Evolutionary conservation across 2,888 invertebrate genomes (phyloP).

Genomic region (Cotesia congregata): DNA sequence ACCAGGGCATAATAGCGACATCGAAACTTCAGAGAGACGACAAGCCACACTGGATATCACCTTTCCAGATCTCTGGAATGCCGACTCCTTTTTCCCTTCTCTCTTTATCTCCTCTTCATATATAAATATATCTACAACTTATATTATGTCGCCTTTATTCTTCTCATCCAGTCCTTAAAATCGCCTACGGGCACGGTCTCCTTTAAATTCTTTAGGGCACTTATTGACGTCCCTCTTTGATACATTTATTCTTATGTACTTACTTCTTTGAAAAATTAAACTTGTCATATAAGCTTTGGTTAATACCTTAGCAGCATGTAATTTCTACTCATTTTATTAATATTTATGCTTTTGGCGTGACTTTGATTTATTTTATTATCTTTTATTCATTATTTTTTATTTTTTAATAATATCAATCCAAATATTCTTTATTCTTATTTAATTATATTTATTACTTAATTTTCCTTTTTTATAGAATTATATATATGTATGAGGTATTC

Average conservation of each 20-base stretch:
- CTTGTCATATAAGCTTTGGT: neutral
- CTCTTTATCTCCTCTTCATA: neutral
- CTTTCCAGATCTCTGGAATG: slow-evolving; percentile 33
- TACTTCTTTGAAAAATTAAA: slow-evolving; percentile 18
- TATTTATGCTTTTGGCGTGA: neutral
- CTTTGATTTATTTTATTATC: slow-evolving; percentile 12
- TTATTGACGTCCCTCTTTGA: slow-evolving; percentile 28
- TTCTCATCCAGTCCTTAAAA: slow-evolving; percentile 18
- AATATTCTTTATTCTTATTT: neutral
- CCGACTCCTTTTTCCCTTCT: slow-evolving; percentile 31
- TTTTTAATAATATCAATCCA: neutral
- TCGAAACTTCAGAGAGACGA: slow-evolving; percentile 28
- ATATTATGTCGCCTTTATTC: slow-evolving; percentile 23
- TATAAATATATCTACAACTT: neutral
- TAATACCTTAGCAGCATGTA: slow-evolving; percentile 18
- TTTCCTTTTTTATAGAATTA: slow-evolving; percentile 9
- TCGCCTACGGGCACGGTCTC: slow-evolving; percentile 10
- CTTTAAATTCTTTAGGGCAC: slow-evolving; percentile 30
- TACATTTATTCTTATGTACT: slow-evolving; percentile 27
- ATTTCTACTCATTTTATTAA: slow-evolving; percentile 26
- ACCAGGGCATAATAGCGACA: slow-evolving; percentile 30
- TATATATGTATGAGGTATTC: slow-evolving; percentile 3
- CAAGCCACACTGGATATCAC: slow-evolving; percentile 35
- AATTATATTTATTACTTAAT: neutral
- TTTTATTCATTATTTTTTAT: neutral